Evolutionary conservation across 2,113 vertebrate species (phyloP), one percentile per base, ranked within the genome.

Genomic region (Plotosus lineatus): DNA sequence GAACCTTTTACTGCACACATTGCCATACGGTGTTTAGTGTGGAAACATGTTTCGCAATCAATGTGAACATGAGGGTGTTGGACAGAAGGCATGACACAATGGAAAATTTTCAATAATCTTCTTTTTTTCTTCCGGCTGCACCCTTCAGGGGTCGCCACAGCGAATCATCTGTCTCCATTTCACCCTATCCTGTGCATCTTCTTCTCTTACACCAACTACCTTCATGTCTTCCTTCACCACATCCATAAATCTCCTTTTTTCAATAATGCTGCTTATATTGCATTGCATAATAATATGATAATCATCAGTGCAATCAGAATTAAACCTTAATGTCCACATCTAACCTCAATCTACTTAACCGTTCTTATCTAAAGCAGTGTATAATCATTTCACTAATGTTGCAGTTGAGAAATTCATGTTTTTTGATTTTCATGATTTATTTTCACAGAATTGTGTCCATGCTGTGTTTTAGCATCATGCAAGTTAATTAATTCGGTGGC

Each of bases 1-100:
- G 56, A 53, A 33, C 46, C 31, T 36, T 74, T 74, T 53, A n/a
- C 72, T 8, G 63, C 53, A 81, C 40, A 74, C n/a, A 72, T 21
- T 53, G 36, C 6, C 56, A 66, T 68, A 72, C 50, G 36, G 4
- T 74, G 31, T 53, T 74, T 74, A 53, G 23, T 40, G n/a, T 56
- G 33, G 6, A 75, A 75, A 75, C 56, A 51, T 75, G 73, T 75
- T 75, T 31, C 40, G 73, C 51, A 75, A 56, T 56, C 73, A 75
- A 26, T 50, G 51, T 55, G 72, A 75, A 56, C 50, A 75, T 56
- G 50, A 56, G 71, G 51, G 46, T 33, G 40, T 61, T 46, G 33
- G 33, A 38, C 63, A 68, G 21, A 68, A 42, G 28, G 66, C 28
- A 14, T 14, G 65, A 21, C 3, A 10, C 9, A 28, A 7, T 17